Conservation (phyloP, 2,888 invertebrate genomes). For the Dysmachus trigonus region DNA sequence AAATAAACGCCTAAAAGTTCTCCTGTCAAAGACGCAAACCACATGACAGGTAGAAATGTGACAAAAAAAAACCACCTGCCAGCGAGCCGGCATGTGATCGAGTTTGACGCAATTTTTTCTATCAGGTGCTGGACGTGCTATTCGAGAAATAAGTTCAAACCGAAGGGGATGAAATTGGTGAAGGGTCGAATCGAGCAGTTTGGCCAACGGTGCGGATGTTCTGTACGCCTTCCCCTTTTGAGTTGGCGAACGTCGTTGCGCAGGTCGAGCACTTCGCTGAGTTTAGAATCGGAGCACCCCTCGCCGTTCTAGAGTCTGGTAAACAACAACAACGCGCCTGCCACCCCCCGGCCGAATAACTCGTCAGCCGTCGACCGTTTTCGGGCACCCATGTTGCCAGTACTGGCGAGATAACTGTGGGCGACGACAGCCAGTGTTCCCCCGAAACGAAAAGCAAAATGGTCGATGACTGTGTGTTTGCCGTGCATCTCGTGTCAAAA, state of each 20-base stretch:
- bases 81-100: background rate
- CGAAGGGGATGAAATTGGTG: background rate
- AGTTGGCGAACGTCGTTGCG: background rate
- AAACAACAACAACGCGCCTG: constrained; percentile 19
- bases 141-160: background rate
- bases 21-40: background rate
- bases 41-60: background rate
- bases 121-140: background rate
- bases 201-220: background rate
- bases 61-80: background rate
- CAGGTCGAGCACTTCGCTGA: background rate
- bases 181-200: background rate
- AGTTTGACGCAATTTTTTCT: background rate
- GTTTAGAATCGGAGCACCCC: background rate
- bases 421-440: constrained; percentile 52
- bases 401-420: constrained; percentile 35
- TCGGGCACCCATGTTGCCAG: constrained; percentile 33
- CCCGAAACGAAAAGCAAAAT: constrained; percentile 59
- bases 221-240: background rate
- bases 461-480: constrained; percentile 56
- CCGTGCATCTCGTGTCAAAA: constrained; percentile 43
- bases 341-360: background rate
- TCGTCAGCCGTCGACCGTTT: background rate
- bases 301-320: background rate
- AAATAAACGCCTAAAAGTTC: background rate